Percentiles rank a stretch among this genome's conserved stretches.
Conservation (phyloP, 2,797 vertebrate genomes). For the Malacoctenus gilli region DNA sequence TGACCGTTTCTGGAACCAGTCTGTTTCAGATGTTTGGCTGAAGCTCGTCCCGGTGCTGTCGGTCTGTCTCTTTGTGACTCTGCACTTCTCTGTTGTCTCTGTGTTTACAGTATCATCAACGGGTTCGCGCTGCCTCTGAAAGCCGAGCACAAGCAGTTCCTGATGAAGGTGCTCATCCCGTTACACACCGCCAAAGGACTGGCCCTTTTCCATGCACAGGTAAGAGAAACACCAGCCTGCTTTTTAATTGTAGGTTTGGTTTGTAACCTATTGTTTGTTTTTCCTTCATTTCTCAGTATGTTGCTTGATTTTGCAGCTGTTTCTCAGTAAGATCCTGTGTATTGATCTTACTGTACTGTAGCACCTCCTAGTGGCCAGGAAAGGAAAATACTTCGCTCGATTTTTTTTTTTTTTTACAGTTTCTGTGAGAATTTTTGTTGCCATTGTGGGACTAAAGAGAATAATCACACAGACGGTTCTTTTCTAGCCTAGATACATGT, state of each 20-base stretch:
- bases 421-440: too few species aligned
- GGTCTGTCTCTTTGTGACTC: conserved; percentile 14
- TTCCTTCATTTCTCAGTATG: conserved; percentile 1
- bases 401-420: too few species aligned
- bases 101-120: conserved; percentile 93
- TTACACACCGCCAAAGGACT: conserved; percentile 95
- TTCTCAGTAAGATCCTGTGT: conserved; percentile 8
- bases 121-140: conserved; percentile 98
- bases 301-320: conserved; percentile 2
- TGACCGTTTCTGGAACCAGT: neutral
- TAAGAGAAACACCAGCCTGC: too few species aligned
- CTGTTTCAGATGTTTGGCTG: neutral
- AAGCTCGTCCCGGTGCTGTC: too few species aligned
- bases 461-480: neutral
- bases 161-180: conserved; percentile 98
- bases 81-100: neutral
- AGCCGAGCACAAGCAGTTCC: conserved; percentile 98
- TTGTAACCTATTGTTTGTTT: too few species aligned
- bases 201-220: conserved; percentile 97
- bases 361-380: conserved; percentile 57
- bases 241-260: too few species aligned
- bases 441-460: neutral
- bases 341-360: conserved; percentile 15
- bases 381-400: too few species aligned
- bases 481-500: too few species aligned